These are phyloP conservation scores for Podarcis raffonei DNA, from an alignment of 2,113 vertebrate genomes.

Conservation along the genomic window DNA sequence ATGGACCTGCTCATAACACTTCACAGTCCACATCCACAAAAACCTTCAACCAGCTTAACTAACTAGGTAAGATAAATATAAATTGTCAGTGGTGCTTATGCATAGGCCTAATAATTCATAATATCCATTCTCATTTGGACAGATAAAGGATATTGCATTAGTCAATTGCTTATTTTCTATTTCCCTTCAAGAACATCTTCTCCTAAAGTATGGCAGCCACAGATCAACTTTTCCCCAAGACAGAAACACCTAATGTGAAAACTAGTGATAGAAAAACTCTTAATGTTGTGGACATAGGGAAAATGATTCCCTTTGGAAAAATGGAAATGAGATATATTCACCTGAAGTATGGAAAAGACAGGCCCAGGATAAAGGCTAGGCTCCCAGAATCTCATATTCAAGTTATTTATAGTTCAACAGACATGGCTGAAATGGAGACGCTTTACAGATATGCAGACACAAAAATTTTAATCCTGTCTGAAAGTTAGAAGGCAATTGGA, in stretches of 20 bases:
- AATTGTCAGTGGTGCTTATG: neutral
- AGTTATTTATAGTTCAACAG: neutral
- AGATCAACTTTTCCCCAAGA: neutral
- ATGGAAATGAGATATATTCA: neutral
- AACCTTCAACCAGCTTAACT: neutral
- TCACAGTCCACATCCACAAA: neutral
- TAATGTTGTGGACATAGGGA: neutral
- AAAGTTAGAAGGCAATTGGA: neutral
- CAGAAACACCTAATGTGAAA: neutral
- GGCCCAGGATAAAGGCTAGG: fast-evolving
- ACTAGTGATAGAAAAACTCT: neutral
- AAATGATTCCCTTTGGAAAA: neutral
- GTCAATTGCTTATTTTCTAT: neutral
- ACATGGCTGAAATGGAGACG: neutral
- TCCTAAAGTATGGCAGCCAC: neutral
- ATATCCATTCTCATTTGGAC: too few species aligned
- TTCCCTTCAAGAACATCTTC: neutral
- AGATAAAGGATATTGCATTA: neutral
- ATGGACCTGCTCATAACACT: neutral
- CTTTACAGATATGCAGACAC: neutral
- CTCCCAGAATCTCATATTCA: neutral
- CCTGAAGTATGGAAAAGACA: neutral
- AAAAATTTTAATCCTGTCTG: neutral
- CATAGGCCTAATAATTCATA: neutral
- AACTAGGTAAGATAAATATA: neutral